phyloP scores from a whole-genome alignment of 1,140 invertebrate genomes.

The Diploscapter pachys region DNA sequence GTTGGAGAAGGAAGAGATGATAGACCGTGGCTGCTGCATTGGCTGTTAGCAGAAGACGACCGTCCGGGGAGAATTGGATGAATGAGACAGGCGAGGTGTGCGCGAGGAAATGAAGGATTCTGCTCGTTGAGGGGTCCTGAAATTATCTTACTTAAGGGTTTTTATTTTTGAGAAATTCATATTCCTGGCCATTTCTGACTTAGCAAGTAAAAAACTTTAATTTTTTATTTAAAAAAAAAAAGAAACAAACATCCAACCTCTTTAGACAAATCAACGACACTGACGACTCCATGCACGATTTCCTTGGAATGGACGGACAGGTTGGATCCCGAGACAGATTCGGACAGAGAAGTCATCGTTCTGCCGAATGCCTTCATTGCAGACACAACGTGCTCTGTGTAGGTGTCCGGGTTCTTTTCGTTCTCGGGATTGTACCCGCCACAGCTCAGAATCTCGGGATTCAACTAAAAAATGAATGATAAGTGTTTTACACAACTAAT shows the following conservation, averaged over 20 bases:
- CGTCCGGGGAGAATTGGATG: constrained; percentile 85
- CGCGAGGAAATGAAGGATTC: constrained; percentile 85
- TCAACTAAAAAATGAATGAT: constrained; percentile 65
- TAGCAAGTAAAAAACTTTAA: not conserved
- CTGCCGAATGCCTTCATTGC: constrained; percentile 61
- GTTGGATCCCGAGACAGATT: constrained; percentile 73
- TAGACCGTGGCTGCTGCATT: constrained; percentile 92
- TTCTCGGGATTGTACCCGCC: constrained; percentile 70
- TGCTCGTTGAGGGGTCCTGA: not conserved
- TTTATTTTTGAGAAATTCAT: too few species aligned
- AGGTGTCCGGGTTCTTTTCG: constrained; percentile 73
- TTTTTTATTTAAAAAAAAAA: not conserved
- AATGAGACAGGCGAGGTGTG: constrained; percentile 83
- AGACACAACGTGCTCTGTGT: constrained; percentile 73
- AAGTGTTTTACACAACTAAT: not conserved
- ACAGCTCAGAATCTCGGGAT: constrained; percentile 76
- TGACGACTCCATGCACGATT: constrained; percentile 72
- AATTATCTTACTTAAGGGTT: not conserved
- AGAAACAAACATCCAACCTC: not conserved
- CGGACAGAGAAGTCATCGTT: constrained; percentile 74
- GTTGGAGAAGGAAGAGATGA: constrained; percentile 87
- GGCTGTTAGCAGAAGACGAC: constrained; percentile 83
- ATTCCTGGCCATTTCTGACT: too few species aligned
- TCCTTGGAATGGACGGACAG: not conserved
- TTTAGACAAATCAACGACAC: constrained; percentile 77